phyloP scores from a whole-genome alignment of 2,888 invertebrate genomes.

The Charanyca ferruginea region DNA sequence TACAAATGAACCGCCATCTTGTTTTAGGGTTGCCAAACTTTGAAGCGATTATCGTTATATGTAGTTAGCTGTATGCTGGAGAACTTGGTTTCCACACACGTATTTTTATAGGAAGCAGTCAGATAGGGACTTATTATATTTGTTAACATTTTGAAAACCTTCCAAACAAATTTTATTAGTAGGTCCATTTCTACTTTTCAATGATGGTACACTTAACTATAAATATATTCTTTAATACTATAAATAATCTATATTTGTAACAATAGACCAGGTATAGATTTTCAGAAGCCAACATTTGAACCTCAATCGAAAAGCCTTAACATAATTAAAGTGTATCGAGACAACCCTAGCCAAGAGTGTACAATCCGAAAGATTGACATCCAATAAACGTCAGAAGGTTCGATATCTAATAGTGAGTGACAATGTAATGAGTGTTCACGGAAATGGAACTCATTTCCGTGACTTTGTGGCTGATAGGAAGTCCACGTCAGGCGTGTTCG shows the following conservation, averaged over 20 bases:
- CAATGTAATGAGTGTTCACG: constrained; percentile 26
- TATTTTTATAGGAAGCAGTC: not conserved
- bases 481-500: constrained; percentile 26
- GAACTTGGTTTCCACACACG: not conserved
- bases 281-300: not conserved
- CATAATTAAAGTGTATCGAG: too few relatives aligned
- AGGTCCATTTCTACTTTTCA: not conserved
- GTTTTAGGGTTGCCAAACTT: constrained; percentile 44
- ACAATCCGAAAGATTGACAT: constrained; percentile 44
- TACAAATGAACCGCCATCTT: constrained; percentile 27
- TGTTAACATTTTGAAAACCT: not conserved
- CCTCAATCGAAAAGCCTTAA: not conserved
- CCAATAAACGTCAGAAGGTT: constrained; percentile 53
- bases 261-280: too few relatives aligned
- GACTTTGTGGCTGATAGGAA: constrained; percentile 46
- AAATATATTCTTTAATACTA: not conserved
- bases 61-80: not conserved
- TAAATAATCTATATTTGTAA: not conserved
- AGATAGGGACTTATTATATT: not conserved
- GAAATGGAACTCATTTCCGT: constrained; percentile 62
- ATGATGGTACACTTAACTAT: not conserved
- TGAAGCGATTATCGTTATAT: not conserved
- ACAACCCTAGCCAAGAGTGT: constrained; percentile 33
- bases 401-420: constrained; percentile 28
- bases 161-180: not conserved